Percentiles rank a stretch among this genome's conserved stretches.
Evolutionary conservation across 2,797 vertebrate genomes (phyloP).

Genomic region (Spondyliosoma cantharus): DNA sequence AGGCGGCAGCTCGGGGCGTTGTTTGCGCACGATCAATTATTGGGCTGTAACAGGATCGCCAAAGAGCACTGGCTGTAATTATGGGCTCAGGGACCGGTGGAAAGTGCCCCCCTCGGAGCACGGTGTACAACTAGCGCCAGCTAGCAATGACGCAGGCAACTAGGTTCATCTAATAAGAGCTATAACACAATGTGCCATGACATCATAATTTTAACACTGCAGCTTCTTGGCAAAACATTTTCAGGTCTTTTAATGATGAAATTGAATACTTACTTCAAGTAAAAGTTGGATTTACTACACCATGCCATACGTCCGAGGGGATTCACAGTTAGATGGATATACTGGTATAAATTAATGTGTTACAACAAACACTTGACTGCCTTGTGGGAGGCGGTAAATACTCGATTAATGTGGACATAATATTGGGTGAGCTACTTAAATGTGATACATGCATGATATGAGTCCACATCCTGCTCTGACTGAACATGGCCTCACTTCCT

Average conservation of each 20-base stretch:
- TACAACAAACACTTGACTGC: slow-evolving; percentile 29
- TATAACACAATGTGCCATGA: background rate
- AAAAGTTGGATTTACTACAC: background rate
- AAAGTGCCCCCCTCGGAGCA: slow-evolving; percentile 67
- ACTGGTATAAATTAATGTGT: slow-evolving; percentile 1
- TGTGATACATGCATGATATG: slow-evolving; percentile 35
- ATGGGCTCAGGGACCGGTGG: slow-evolving; percentile 73
- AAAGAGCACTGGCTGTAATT: slow-evolving; percentile 80
- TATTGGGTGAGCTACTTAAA: slow-evolving; percentile 24
- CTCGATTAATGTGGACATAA: slow-evolving; percentile 34
- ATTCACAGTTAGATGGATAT: background rate
- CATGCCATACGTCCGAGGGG: background rate
- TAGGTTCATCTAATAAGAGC: slow-evolving; percentile 31
- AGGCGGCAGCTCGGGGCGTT: slow-evolving; percentile 74
- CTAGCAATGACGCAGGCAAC: slow-evolving; percentile 31
- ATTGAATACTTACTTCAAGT: background rate
- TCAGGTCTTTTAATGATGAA: background rate
- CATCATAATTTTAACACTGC: slow-evolving; percentile 1
- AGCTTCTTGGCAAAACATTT: slow-evolving; percentile 19
- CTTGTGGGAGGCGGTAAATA: slow-evolving; percentile 48
- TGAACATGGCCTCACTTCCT: slow-evolving; percentile 10
- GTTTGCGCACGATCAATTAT: slow-evolving; percentile 84
- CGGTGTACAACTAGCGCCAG: slow-evolving; percentile 24
- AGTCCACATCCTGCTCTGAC: slow-evolving; percentile 23
- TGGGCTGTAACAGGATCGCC: slow-evolving; percentile 82